A percentile compares a stretch with the other conserved stretches of the same genome.
Evolutionary conservation across 2,113 vertebrate genomes (phyloP).

Genomic region (Apeltes quadracus): DNA sequence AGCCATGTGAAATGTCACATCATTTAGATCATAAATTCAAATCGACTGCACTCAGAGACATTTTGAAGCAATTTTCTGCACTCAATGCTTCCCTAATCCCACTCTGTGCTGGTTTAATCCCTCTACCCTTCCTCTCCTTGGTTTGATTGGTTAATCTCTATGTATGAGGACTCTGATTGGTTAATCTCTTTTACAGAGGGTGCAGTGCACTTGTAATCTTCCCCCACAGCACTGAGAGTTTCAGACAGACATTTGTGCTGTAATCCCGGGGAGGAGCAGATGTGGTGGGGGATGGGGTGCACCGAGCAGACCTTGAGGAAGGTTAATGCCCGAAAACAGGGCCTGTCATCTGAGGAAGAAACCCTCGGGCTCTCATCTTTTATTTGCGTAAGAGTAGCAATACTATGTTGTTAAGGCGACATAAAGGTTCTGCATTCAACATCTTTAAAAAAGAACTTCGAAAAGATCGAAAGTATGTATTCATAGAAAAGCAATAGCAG

Average conservation of each 20-base stretch:
- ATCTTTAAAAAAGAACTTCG: too few relatives aligned
- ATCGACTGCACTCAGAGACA: conserved; percentile 31
- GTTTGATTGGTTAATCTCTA: conserved; percentile 79
- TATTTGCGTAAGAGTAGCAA: not conserved
- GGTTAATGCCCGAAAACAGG: conserved; percentile 55
- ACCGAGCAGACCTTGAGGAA: conserved; percentile 72
- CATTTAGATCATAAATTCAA: conserved; percentile 1
- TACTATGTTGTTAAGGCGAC: too few relatives aligned
- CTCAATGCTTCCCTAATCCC: conserved; percentile 74
- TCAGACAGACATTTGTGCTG: conserved; percentile 75
- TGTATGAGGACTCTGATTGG: conserved; percentile 64
- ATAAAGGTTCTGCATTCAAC: not conserved
- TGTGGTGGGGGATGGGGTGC: conserved; percentile 75
- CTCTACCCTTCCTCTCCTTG: conserved; percentile 60
- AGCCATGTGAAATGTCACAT: not conserved
- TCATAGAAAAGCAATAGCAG: too few relatives aligned
- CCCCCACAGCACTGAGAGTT: conserved; percentile 63
- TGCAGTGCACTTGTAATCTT: conserved; percentile 69
- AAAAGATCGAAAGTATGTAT: too few relatives aligned
- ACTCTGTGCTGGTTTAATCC: conserved; percentile 69
- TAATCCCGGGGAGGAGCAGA: conserved; percentile 78
- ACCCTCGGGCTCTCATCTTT: not conserved
- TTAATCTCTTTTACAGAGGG: conserved; percentile 57
- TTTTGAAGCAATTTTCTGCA: conserved; percentile 66
- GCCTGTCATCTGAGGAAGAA: not conserved